These are phyloP conservation scores for Osmerus mordax DNA, from an alignment of 2,113 vertebrate genomes.

Conservation along the genomic window DNA sequence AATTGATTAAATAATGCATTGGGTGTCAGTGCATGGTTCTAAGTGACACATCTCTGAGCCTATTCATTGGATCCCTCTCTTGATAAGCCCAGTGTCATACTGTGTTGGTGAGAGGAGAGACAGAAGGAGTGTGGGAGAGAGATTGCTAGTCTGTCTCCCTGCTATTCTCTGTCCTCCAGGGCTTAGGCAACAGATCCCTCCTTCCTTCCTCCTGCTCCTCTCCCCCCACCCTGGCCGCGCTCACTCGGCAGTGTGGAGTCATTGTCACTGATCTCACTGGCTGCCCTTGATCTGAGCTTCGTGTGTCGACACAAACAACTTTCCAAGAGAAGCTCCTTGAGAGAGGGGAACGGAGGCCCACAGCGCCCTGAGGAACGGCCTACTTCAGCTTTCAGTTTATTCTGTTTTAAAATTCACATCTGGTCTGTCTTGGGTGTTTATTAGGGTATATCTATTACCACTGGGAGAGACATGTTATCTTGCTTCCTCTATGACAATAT, in stretches of 20 bases:
- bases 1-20: too few relatives aligned
- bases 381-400: too few relatives aligned
- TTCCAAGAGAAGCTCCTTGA: not conserved
- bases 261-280: slow-evolving; percentile 14
- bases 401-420: not conserved
- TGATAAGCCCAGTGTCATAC: too few relatives aligned
- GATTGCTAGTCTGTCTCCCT: too few relatives aligned
- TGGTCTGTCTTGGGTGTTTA: not conserved
- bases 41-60: too few relatives aligned
- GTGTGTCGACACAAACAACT: slow-evolving; percentile 6
- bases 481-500: not conserved
- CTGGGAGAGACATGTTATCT: not conserved
- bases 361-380: slow-evolving; percentile 2
- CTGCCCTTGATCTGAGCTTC: slow-evolving; percentile 24
- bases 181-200: not conserved
- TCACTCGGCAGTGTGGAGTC: not conserved
- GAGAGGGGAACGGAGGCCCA: slow-evolving; percentile 4
- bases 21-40: too few relatives aligned
- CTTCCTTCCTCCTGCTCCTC: not conserved
- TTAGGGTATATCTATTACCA: too few relatives aligned
- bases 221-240: not conserved
- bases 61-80: too few relatives aligned
- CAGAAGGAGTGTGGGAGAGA: too few relatives aligned
- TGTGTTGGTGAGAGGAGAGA: too few relatives aligned
- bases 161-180: slow-evolving; percentile 1